These are phyloP conservation scores for Alcis repandata DNA, from an alignment of 2,888 invertebrate species.

Conservation along the genomic window DNA sequence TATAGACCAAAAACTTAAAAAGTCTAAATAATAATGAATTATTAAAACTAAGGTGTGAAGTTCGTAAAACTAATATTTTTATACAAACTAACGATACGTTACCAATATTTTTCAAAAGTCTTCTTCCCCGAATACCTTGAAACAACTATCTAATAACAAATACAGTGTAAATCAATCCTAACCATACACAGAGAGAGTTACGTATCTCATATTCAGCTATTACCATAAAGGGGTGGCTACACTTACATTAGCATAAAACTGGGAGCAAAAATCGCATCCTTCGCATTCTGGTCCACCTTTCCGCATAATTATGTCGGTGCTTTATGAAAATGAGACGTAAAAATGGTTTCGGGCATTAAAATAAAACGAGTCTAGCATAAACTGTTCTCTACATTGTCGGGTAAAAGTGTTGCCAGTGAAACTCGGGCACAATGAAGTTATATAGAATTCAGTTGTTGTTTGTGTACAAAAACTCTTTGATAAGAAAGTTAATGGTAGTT, in stretches of 20 bases:
- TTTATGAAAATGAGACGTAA: constrained; percentile 77
- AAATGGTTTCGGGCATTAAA: constrained; percentile 64
- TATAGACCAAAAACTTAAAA: too few species aligned
- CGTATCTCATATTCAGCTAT: constrained; percentile 66
- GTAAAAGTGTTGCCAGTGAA: constrained; percentile 29
- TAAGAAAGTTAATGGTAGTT: too few species aligned
- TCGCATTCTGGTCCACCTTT: constrained; percentile 57
- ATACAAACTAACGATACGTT: too few species aligned
- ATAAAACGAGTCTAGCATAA: constrained; percentile 58
- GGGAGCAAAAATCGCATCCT: constrained; percentile 73
- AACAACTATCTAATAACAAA: not conserved
- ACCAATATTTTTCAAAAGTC: not conserved
- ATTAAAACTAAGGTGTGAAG: too few species aligned
- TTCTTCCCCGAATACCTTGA: not conserved
- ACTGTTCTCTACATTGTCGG: constrained; percentile 52
- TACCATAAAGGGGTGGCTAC: constrained; percentile 70
- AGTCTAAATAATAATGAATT: too few species aligned
- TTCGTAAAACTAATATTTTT: too few species aligned
- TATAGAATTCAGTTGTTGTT: too few species aligned
- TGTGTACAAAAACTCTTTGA: too few species aligned
- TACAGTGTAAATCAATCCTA: constrained; percentile 5
- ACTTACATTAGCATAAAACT: constrained; percentile 75
- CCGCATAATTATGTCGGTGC: constrained; percentile 73
- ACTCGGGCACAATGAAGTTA: not conserved
- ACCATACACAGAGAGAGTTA: constrained; percentile 50